Evolutionary conservation across 2,888 invertebrate species (phyloP).

Genomic region (Dolomedes plantarius): DNA sequence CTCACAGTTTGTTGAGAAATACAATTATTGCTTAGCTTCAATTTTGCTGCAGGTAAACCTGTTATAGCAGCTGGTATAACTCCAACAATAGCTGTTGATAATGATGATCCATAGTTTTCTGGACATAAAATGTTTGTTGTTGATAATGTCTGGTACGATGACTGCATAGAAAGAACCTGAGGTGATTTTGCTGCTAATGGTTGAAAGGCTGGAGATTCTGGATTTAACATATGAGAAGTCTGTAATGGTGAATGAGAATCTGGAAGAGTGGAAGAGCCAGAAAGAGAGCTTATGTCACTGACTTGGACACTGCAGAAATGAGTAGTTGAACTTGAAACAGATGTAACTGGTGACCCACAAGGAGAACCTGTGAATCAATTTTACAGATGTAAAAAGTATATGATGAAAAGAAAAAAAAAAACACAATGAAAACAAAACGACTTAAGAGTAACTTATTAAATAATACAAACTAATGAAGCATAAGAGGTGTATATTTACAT

Average conservation of each 20-base stretch:
- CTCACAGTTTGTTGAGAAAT: slow-evolving; percentile 4
- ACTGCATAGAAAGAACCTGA: slow-evolving; percentile 25
- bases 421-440: no score
- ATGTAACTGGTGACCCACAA: not conserved
- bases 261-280: not conserved
- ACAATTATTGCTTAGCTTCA: slow-evolving; percentile 39
- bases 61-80: slow-evolving; percentile 53
- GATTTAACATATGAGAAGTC: slow-evolving; percentile 53
- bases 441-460: no score
- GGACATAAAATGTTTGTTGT: slow-evolving; percentile 24
- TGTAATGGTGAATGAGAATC: not conserved
- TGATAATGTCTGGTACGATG: slow-evolving; percentile 26
- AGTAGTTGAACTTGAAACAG: not conserved
- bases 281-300: not conserved
- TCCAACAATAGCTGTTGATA: slow-evolving; percentile 38
- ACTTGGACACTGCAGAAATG: slow-evolving; percentile 2
- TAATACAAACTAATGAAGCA: no score
- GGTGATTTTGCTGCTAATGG: slow-evolving; percentile 41
- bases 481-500: no score
- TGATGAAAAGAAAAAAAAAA: no score
- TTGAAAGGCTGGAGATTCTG: slow-evolving; percentile 68
- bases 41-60: slow-evolving; percentile 26
- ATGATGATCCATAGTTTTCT: slow-evolving; percentile 15
- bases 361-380: not conserved
- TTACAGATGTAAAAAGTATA: no score